Evolutionary conservation across 1,140 invertebrate species (phyloP), one percentile per base, ranked within the genome.

Genomic region (Nylanderia fulva): DNA sequence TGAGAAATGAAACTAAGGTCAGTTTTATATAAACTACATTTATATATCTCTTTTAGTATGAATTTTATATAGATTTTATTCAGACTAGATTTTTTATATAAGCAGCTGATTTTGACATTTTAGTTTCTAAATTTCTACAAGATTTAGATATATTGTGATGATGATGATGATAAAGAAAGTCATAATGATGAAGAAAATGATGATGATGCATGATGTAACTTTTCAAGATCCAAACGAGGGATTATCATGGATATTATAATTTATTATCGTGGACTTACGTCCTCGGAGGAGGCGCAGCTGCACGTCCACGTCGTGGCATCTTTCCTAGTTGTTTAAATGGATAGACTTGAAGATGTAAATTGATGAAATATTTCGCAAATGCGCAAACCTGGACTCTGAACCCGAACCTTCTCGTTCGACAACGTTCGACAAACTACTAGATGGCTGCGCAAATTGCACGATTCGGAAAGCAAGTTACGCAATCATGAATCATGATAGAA

Each of bases 291-390:
- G 97, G 96, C 91, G 95, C 96, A 45, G 96, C 95, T 85, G 96
- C 96, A 92, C 97, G 95, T 96, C 97, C 97, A 93, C 97, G 96
- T 95, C 97, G 96, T 93, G 96, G 96, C 97, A 97, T 97, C 93
- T 95, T 76, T n/a, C n/a, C n/a, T n/a, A n/a, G n/a, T n/a, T n/a
- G n/a, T n/a, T n/a, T n/a, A n/a, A n/a, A n/a, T n/a, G n/a, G n/a
- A n/a, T n/a, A n/a, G n/a, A n/a, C n/a, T n/a, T n/a, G n/a, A n/a
- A n/a, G n/a, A n/a, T n/a, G n/a, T n/a, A n/a, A n/a, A n/a, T n/a
- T n/a, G n/a, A n/a, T n/a, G n/a, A 36, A 29, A 36, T 8, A 69
- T n/a, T 39, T 33, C 18, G n/a, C 48, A 24, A n/a, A 29, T 15
- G 42, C 5, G 33, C 13, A 8, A 29, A 29, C 2, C 21, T 39